Percentiles rank a stretch among this genome's conserved stretches.
Evolutionary conservation across 2,797 vertebrate species (phyloP).

Genomic region (Columba guinea): DNA sequence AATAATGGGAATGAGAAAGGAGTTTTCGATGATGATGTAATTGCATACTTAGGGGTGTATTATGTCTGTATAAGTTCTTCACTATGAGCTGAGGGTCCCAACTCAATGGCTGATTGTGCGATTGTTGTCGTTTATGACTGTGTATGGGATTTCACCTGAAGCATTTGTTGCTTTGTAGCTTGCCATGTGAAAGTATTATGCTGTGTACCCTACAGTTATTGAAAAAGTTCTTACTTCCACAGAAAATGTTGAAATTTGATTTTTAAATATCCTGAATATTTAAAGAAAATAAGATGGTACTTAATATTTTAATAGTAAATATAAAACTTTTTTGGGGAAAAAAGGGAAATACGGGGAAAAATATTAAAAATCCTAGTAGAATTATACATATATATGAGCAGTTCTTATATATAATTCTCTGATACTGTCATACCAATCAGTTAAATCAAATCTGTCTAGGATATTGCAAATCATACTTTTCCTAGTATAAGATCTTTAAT

Average conservation of each 20-base stretch:
- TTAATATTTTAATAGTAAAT: not conserved
- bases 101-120: not conserved
- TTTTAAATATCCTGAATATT: not conserved
- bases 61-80: not conserved
- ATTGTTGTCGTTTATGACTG: not conserved
- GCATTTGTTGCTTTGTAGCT: not conserved
- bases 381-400: not conserved
- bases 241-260: not conserved
- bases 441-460: not conserved
- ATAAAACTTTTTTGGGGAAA: not conserved
- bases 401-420: not conserved
- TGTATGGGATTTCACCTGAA: not conserved
- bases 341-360: not conserved
- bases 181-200: not conserved
- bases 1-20: not conserved
- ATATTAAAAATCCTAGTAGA: not conserved
- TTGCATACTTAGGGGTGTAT: rapidly evolving
- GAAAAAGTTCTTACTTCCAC: not conserved
- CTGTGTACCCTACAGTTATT: not conserved
- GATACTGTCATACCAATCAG: not conserved
- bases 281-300: not conserved
- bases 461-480: not conserved
- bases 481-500: not conserved
- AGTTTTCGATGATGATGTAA: not conserved
- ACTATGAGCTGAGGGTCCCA: not conserved